Evolutionary conservation across 1,140 invertebrate species (phyloP).

Genomic region (Pogonomyrmex barbatus): DNA sequence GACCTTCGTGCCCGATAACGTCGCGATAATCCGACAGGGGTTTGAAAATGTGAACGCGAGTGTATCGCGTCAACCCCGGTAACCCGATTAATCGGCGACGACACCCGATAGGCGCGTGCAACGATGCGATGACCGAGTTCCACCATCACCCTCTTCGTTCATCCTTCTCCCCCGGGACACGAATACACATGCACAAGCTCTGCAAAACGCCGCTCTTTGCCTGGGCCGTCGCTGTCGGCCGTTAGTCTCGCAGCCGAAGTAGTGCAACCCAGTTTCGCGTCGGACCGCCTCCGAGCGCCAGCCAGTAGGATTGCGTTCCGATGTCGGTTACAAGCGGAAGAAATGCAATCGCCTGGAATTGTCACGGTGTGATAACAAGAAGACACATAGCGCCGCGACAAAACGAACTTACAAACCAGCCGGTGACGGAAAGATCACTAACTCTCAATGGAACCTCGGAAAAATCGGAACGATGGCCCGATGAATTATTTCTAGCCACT

Average conservation of each 20-base stretch:
- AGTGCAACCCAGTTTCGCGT: constrained; percentile 82
- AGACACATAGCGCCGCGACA: not conserved
- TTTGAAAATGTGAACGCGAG: constrained; percentile 50
- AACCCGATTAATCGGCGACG: constrained; percentile 77
- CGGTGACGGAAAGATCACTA: not conserved
- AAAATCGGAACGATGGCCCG: not conserved
- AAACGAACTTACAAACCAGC: not conserved
- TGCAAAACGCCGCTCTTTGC: not conserved
- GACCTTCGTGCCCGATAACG: constrained; percentile 22
- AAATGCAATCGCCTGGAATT: constrained; percentile 36
- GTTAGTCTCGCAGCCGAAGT: constrained; percentile 70
- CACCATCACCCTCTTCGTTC: constrained; percentile 68
- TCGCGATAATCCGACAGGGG: constrained; percentile 56
- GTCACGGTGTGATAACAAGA: not conserved
- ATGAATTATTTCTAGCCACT: not conserved
- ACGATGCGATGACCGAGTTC: constrained; percentile 66
- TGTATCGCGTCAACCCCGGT: constrained; percentile 54
- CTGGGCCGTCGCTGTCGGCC: constrained; percentile 16
- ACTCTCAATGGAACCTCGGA: not conserved
- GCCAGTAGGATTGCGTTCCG: constrained; percentile 19
- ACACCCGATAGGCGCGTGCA: constrained; percentile 67
- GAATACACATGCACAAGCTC: not conserved
- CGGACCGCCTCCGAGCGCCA: constrained; percentile 72
- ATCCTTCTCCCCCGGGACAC: constrained; percentile 57
- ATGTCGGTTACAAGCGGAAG: constrained; percentile 26